These are phyloP conservation scores for Hypanus sabinus DNA, from an alignment of 2,113 vertebrate species.

Conservation along the genomic window DNA sequence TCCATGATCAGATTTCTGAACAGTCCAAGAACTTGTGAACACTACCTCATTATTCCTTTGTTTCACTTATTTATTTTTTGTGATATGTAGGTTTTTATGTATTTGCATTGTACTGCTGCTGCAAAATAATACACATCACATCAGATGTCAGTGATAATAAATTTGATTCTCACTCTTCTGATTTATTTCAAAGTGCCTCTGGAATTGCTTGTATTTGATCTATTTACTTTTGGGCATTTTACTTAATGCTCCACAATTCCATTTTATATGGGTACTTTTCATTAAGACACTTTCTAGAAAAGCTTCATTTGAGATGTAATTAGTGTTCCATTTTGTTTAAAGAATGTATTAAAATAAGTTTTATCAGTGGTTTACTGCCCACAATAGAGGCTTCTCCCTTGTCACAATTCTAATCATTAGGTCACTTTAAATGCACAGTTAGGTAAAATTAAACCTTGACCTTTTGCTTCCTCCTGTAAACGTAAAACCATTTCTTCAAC, in stretches of 20 bases:
- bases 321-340: constrained; percentile 9
- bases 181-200: too few relatives aligned
- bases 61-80: too few relatives aligned
- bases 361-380: neutral
- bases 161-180: too few relatives aligned
- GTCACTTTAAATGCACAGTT: constrained; percentile 1
- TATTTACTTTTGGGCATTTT: neutral
- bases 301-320: neutral
- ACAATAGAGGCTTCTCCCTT: neutral
- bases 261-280: neutral
- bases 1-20: too few relatives aligned
- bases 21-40: too few relatives aligned
- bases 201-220: neutral
- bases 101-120: too few relatives aligned
- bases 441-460: constrained; percentile 39
- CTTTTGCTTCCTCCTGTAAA: constrained; percentile 54
- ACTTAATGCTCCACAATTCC: neutral
- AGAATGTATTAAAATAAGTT: neutral
- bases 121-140: too few relatives aligned
- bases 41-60: too few relatives aligned
- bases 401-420: neutral
- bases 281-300: neutral
- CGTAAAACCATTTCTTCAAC: constrained; percentile 53
- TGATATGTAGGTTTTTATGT: too few relatives aligned
- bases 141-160: too few relatives aligned